Evolutionary conservation across 2,888 invertebrate genomes (phyloP), one percentile per base, ranked within the genome.

Genomic region (Scaptomyza flava): DNA sequence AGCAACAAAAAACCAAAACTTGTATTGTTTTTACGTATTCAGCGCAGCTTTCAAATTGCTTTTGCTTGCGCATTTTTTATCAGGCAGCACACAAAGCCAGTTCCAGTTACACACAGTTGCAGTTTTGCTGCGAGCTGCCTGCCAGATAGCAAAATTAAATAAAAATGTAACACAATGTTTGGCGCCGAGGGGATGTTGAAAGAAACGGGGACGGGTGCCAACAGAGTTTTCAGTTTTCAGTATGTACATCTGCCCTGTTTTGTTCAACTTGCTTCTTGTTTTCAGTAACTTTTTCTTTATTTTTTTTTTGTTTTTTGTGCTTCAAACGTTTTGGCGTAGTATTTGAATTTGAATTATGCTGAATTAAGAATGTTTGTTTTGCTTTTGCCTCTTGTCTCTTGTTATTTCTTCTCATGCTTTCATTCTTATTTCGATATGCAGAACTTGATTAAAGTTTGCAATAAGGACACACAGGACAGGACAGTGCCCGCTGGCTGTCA

Each of bases 61-160:
- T 82, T 83, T 82, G 88, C 86, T 74, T 77, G 77, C 81, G 88
- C 83, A 87, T 86, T 87, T 87, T 87, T 82, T 82, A 87, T 69
- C 77, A 82, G 73, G 59, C 72, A 69, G 56, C 68, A 31, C 56
- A 77, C 83, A 82, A 79, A 85, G 80, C 82, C 80, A 63, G 68
- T 63, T 60, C 34, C 58, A 51, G 64, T 47, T 59, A 52, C 62
- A 17, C 62, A 17, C 17, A 80, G 60, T 48, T 56, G 45, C 54
- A 51, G 46, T 54, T 51, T 50, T 9, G 43, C 72, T 67, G 52
- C 62, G 50, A 62, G 65, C 79, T 67, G 68, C 61, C 56, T 63
- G 48, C 42, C 75, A 82, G 88, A 86, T 87, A 80, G 80, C 52
- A 74, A 86, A 87, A 82, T 82, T 87, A 82, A 87, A 82, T 82